Evolutionary conservation across 1,140 invertebrate genomes (phyloP).

Genomic region (Steinernema feltiae): DNA sequence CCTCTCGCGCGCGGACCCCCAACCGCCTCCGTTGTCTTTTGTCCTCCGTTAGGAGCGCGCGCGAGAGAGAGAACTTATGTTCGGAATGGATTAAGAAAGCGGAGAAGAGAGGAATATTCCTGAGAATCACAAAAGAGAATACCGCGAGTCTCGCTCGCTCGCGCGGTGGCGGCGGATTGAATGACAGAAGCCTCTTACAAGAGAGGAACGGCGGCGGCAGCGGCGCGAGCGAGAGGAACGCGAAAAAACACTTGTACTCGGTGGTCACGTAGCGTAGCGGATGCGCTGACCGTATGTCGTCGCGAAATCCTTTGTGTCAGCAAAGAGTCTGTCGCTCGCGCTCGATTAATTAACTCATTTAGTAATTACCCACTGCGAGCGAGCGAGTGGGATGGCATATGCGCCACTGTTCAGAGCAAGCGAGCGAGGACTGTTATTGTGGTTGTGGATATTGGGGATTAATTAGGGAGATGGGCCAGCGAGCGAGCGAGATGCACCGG

Average conservation of each 20-base stretch:
- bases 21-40: too few species aligned
- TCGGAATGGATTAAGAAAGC: conserved; percentile 6
- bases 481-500: conserved; percentile 8
- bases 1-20: not conserved
- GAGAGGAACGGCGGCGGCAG: too few species aligned
- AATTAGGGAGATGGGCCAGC: conserved; percentile 1
- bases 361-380: too few species aligned
- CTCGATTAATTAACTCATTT: conserved; percentile 12
- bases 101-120: not conserved
- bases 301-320: not conserved
- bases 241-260: conserved; percentile 11
- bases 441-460: conserved; percentile 1
- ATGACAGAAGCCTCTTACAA: conserved; percentile 7
- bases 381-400: conserved; percentile 3
- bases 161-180: not conserved
- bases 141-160: not conserved
- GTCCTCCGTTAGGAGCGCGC: too few species aligned
- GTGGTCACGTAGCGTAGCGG: not conserved
- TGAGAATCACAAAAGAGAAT: not conserved
- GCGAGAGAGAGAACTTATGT: conserved; percentile 13
- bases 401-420: too few species aligned
- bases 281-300: conserved; percentile 1
- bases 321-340: not conserved
- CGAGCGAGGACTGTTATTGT: too few species aligned
- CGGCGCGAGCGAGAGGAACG: not conserved